Percentiles rank a stretch among this genome's conserved stretches.
phyloP scores from a whole-genome alignment of 2,113 vertebrate genomes.

The Synchiropus splendidus region DNA sequence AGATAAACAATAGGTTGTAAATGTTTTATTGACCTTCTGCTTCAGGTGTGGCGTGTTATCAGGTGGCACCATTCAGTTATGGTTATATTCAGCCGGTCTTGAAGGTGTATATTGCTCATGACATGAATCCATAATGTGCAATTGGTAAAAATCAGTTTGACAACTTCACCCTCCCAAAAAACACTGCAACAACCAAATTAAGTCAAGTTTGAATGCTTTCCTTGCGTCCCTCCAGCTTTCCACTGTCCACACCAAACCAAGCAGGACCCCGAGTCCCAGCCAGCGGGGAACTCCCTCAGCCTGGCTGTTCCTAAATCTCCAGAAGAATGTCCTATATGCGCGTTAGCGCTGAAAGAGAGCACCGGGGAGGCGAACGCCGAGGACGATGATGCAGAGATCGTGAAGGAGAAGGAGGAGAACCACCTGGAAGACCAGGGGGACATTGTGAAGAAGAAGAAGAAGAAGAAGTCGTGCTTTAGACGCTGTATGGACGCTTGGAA shows the following conservation, averaged over 20 bases:
- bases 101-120: too few relatives aligned
- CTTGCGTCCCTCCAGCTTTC: constrained; percentile 45
- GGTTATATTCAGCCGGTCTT: too few relatives aligned
- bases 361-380: constrained; percentile 8
- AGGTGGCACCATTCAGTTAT: too few relatives aligned
- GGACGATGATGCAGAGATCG: constrained; percentile 46
- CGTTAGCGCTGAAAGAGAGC: constrained; percentile 49
- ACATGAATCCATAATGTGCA: too few relatives aligned
- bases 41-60: too few relatives aligned
- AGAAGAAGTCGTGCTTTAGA: constrained; percentile 43
- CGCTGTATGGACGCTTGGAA: constrained; percentile 38
- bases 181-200: too few relatives aligned
- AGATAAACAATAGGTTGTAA: too few relatives aligned
- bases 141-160: too few relatives aligned
- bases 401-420: constrained; percentile 56
- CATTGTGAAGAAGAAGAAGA: constrained; percentile 25
- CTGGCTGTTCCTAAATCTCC: constrained; percentile 72
- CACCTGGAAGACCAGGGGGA: constrained; percentile 48
- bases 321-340: constrained; percentile 74
- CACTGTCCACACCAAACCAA: constrained; percentile 76
- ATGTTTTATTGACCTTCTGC: too few relatives aligned
- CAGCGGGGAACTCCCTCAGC: constrained; percentile 71
- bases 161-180: too few relatives aligned
- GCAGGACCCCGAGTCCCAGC: constrained; percentile 57
- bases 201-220: neutral